These are phyloP conservation scores for Gymnoscopelus microlampas DNA, from an alignment of 2,797 vertebrate species.

Conservation along the genomic window DNA sequence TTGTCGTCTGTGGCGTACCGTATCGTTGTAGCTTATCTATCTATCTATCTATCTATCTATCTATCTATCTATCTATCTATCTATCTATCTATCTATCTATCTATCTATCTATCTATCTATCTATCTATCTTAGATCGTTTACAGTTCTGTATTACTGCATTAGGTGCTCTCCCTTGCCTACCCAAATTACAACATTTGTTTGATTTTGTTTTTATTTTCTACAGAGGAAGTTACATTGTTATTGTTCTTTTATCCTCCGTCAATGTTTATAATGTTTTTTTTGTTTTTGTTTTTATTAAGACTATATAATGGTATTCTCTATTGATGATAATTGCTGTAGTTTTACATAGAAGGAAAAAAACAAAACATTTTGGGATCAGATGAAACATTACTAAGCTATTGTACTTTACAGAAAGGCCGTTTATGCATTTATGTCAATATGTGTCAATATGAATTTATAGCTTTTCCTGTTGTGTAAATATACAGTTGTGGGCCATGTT, in stretches of 20 bases:
- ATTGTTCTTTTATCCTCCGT: slow-evolving; percentile 71
- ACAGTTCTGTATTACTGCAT: slow-evolving; percentile 96
- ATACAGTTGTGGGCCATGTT: slow-evolving; percentile 34
- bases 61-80: slow-evolving; percentile 89
- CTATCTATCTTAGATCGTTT: slow-evolving; percentile 92
- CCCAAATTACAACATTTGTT: slow-evolving; percentile 56
- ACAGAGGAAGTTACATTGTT: slow-evolving; percentile 87
- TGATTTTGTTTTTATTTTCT: slow-evolving; percentile 84
- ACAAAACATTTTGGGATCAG: slow-evolving; percentile 53
- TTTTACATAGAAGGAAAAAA: slow-evolving; percentile 68
- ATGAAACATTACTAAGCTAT: slow-evolving; percentile 67
- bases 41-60: slow-evolving; percentile 80
- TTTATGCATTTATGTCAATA: slow-evolving; percentile 25
- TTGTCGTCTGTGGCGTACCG: slow-evolving; percentile 86
- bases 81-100: slow-evolving; percentile 88
- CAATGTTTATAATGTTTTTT: slow-evolving; percentile 75
- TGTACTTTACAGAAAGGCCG: slow-evolving; percentile 38
- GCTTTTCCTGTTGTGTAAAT: slow-evolving; percentile 45
- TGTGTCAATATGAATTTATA: slow-evolving; percentile 40
- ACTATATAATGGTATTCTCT: slow-evolving; percentile 78
- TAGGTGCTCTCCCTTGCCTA: slow-evolving; percentile 82
- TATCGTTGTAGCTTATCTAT: slow-evolving; percentile 85
- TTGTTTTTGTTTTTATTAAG: slow-evolving; percentile 66
- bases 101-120: slow-evolving; percentile 89
- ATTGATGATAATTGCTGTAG: slow-evolving; percentile 83